phyloP scores from a whole-genome alignment of 1,140 invertebrate genomes.

The Gonatopus flavifemur region DNA sequence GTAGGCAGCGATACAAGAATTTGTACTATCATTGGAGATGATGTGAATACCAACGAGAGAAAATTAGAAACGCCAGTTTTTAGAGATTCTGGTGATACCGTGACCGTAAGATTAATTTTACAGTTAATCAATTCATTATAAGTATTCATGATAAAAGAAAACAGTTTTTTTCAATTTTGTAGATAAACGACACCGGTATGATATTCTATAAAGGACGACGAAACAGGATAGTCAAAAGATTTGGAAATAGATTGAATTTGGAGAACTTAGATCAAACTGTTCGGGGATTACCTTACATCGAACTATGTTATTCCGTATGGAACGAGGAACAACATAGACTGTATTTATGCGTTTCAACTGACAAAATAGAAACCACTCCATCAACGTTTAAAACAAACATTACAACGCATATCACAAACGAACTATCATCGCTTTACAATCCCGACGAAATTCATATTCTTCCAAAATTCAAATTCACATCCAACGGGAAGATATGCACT shows the following conservation, averaged over 20 bases:
- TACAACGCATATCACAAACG: conserved; percentile 40
- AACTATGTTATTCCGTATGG: conserved; percentile 60
- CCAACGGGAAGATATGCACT: conserved; percentile 43
- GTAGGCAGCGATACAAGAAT: conserved; percentile 65
- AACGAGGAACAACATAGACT: conserved; percentile 54
- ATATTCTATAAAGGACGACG: conserved; percentile 68
- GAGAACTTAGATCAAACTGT: conserved; percentile 62
- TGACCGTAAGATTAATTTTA: conserved; percentile 31
- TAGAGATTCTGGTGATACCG: conserved; percentile 71
- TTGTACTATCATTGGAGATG: conserved; percentile 65
- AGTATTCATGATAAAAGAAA: conserved; percentile 7
- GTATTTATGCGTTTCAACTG: conserved; percentile 53
- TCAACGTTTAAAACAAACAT: conserved; percentile 49
- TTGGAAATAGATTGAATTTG: conserved; percentile 70
- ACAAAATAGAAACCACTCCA: conserved; percentile 13
- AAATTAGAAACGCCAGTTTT: conserved; percentile 53
- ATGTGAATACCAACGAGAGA: conserved; percentile 49
- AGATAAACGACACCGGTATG: conserved; percentile 53
- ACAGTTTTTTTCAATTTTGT: conserved; percentile 16
- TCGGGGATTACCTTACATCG: conserved; percentile 52
- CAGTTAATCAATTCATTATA: conserved; percentile 5
- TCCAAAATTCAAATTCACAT: conserved; percentile 34
- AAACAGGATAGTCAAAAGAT: conserved; percentile 72
- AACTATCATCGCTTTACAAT: conserved; percentile 29
- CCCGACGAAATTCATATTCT: conserved; percentile 44